Conservation (phyloP, 2,113 vertebrate species). For the Rhinopomastus cyanomelas region DNA sequence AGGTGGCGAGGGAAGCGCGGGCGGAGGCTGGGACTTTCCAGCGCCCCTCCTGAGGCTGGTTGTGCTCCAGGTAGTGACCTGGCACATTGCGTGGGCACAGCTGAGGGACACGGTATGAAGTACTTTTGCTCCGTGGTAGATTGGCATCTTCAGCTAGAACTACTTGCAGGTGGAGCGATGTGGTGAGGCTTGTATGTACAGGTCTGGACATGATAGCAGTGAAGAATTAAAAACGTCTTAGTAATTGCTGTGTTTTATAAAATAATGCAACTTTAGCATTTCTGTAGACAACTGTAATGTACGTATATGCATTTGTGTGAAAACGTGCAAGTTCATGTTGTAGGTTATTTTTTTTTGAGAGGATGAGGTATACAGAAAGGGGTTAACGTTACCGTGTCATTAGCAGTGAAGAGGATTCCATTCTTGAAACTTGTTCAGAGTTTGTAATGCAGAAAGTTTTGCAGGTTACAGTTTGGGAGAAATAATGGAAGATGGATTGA, state of each 20-base stretch:
- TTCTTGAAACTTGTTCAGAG: not conserved
- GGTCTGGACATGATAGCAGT: not conserved
- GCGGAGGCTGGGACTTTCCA: not conserved
- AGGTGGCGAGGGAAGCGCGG: slow-evolving; percentile 13
- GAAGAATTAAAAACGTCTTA: not conserved
- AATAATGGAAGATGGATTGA: not conserved
- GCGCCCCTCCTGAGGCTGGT: not conserved
- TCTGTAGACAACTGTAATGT: too few species aligned
- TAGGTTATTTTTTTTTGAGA: not conserved
- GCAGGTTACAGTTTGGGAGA: not conserved
- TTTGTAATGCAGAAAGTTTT: not conserved
- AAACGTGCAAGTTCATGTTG: not conserved
- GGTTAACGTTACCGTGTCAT: fast-evolving
- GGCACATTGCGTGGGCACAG: fast-evolving
- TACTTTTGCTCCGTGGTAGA: fast-evolving
- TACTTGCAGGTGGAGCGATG: not conserved
- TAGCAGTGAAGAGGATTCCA: not conserved
- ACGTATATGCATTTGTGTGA: too few species aligned
- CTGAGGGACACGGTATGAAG: fast-evolving
- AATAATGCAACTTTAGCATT: fast-evolving
- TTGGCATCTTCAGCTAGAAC: not conserved
- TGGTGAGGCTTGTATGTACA: not conserved
- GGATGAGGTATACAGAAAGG: not conserved
- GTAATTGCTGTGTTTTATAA: not conserved
- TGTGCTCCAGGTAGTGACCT: fast-evolving